phyloP scores from a whole-genome alignment of 2,113 vertebrate species.

The Serinus canaria region DNA sequence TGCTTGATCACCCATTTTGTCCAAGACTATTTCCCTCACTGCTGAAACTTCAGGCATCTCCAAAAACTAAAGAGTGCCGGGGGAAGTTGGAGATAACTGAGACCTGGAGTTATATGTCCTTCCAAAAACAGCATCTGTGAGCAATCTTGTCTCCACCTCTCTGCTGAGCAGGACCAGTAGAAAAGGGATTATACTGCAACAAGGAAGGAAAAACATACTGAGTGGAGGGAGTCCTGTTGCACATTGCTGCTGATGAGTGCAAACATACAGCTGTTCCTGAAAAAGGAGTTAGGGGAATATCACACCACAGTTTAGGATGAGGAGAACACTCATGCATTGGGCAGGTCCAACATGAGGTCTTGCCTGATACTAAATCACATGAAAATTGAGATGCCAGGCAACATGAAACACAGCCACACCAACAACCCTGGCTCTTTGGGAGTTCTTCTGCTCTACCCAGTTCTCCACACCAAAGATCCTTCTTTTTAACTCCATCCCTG shows the following conservation, averaged over 20 bases:
- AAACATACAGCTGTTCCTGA: neutral
- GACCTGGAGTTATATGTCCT: neutral
- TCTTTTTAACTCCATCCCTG: neutral
- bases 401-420: neutral
- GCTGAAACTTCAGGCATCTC: neutral
- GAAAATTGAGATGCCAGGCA: neutral
- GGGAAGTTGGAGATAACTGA: neutral
- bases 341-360: neutral
- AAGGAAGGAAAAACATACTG: neutral
- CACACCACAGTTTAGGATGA: neutral
- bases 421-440: neutral
- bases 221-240: neutral
- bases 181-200: neutral
- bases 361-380: neutral
- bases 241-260: neutral
- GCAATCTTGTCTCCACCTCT: neutral
- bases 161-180: neutral
- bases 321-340: neutral
- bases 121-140: neutral
- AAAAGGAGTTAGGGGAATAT: neutral
- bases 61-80: neutral
- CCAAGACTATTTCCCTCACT: neutral
- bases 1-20: neutral
- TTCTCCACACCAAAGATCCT: neutral
- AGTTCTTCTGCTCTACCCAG: neutral